Evolutionary conservation across 2,113 vertebrate genomes (phyloP), one percentile per base, ranked within the genome.

Genomic region (Etheostoma cragini): DNA sequence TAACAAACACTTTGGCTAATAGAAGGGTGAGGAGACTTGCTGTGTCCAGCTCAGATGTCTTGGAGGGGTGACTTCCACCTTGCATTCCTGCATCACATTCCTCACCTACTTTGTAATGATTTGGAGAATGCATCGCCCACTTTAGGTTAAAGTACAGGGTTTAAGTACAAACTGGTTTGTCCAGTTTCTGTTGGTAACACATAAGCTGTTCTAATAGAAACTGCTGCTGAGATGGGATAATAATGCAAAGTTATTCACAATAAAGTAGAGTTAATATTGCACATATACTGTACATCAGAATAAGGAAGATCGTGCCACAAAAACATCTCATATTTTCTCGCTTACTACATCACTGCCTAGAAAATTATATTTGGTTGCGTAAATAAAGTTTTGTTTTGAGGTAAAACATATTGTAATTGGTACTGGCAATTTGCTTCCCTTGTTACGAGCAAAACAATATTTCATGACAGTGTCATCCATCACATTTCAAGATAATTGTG

Each of bases 21-120:
- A 30, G 26, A 30, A 8, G 72, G 50, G 14, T 50, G 61, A 84
- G 46, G 52, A 72, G 65, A 58, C 56, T 50, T 26, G 68, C n/a
- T 11, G 81, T 47, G 38, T 50, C 63, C 52, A 19, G 52, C 38
- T 4, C 26, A 56, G 53, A 54, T 1, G n/a, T 42, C 42, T 22
- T 7, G 14, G 57, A 6, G 35, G n/a, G n/a, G 11, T 58, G 47
- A 80, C 69, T 69, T 70, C 63, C 15, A 78, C 69, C 70, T 72
- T 57, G 42, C 86, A 83, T 87, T 88, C 86, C 81, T 80, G 56
- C 6, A 16, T 52, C 0, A 0, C 60, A 76, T 63, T 4, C 1
- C 54, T 86, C 21, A 57, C n/a, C 53, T 70, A 54, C 60, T 0
- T 38, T 54, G 53, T 26, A 56, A 65, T 58, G 24, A 11, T 53